Base-by-base conservation (phyloP, 2,797 vertebrate genomes). In the Rhodeus uyekii region DNA sequence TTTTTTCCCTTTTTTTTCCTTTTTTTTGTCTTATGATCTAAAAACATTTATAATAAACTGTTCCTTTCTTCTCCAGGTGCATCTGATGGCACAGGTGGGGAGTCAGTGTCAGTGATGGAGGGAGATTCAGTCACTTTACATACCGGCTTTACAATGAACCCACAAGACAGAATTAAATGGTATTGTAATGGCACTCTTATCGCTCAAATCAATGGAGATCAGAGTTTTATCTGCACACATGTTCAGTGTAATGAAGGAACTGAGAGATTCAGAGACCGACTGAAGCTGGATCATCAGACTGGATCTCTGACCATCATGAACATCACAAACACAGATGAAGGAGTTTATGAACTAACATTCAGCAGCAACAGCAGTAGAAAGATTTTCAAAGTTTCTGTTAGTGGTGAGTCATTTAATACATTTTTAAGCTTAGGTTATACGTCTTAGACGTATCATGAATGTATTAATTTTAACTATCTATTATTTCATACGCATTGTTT, bases 271-370 rank as follows among this genome's bases (percentile, higher is more conserved):
- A 44, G 65, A 68, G 7, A 5, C 38, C 2, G 65, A 29, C 67
- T 69, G 39, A 10, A 46, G 24, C 39, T 69, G 39, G n/a, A 69
- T 1, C 0, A n/a, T 24, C 36, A 24, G 2, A 42, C 64, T 24
- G 64, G 36, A 7, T n/a, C 22, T 24, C 64, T 65, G 2, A 69
- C 8, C 3, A 46, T 69, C 39, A 19, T 1, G 4, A 29, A 46
- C 67, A 46, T 0, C n/a, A 46, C 0, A 16, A 29, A 1, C 13
- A 18, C 39, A 27, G 24, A 69, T 0, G 0, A 0, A 46, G 67
- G 39, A 19, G 7, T 0, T n/a, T n/a, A n/a, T n/a, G n/a, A n/a
- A n/a, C n/a, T n/a, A n/a, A n/a, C n/a, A n/a, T n/a, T n/a, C n/a
- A n/a, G n/a, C n/a, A n/a, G n/a, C n/a, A n/a, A n/a, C n/a, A n/a